Evolutionary conservation across 2,888 invertebrate genomes (phyloP), one percentile per base, ranked within the genome.

Genomic region (Silvanus unidentatus): DNA sequence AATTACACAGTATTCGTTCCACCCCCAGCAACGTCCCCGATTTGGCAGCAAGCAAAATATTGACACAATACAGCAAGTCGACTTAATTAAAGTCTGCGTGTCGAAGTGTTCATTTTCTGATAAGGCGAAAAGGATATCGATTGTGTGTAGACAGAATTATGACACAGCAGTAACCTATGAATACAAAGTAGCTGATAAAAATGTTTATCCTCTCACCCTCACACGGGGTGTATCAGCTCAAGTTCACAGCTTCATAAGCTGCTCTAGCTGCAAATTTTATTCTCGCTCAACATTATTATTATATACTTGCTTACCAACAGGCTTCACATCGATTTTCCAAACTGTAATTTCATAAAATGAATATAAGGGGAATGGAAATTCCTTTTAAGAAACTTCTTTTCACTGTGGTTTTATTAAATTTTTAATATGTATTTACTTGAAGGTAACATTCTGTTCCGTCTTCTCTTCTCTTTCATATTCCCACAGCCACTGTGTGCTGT

Each of bases 121-220:
- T 66, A 65, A 64, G 62, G 57, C 55, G 49, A 12, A 16, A 15
- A 3, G 37, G 48, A 46, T 66, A 67, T 65, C 66, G 66, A 66
- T 66, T 69, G 61, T 64, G 62, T 64, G 64, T 66, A 62, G 61
- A 68, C 64, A 64, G 65, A 69, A 70, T 70, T 72, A 70, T 69
- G 71, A 70, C 68, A 69, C 68, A 63, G 64, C 60, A 58, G 58
- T 66, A 66, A 66, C 67, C 67, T 65, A 69, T 69, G 71, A 70
- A 71, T 71, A 70, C 68, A 69, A 70, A 71, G 70, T 67, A 64
- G 70, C 66, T 68, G 69, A 70, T 70, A 70, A 71, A 70, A 70
- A 70, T 70, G 68, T 70, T 70, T 69, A 70, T 66, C 64, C 65
- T 61, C 52, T 53, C 55, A 54, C 50, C 49, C 58, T 44, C 46